These are phyloP conservation scores for Rugalucina vietnamica DNA, from an alignment of 2,888 invertebrate species.

Conservation along the genomic window DNA sequence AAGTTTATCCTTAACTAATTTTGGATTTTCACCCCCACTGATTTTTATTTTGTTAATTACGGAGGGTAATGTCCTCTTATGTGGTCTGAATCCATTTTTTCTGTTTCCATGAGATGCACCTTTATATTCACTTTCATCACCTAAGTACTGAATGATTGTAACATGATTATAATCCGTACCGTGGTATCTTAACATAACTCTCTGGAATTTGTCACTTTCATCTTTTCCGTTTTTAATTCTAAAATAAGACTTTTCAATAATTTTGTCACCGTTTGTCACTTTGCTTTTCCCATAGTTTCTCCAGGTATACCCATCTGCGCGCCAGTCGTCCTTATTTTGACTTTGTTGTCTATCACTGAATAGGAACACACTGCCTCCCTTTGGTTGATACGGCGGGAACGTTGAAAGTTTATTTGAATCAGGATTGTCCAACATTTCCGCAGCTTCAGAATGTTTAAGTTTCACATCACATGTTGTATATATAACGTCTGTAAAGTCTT, in stretches of 20 bases:
- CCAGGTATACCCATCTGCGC: not conserved
- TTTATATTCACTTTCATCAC: conserved; percentile 7
- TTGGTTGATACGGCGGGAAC: not conserved
- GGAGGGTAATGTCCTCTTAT: not conserved
- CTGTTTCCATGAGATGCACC: not conserved
- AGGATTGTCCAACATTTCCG: not conserved
- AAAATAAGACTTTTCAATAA: not conserved
- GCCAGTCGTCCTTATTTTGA: not conserved
- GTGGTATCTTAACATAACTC: not conserved
- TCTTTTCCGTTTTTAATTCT: conserved; percentile 3
- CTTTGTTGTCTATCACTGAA: not conserved
- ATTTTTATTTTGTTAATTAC: not conserved
- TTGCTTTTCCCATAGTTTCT: not conserved
- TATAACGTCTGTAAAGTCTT: not conserved
- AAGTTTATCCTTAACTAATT: not conserved
- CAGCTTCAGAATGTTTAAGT: not conserved
- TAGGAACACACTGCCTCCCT: not conserved
- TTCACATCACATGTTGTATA: not conserved
- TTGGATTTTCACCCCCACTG: not conserved
- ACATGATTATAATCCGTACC: not conserved
- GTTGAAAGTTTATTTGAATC: not conserved
- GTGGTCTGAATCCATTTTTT: not conserved
- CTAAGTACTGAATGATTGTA: not conserved
- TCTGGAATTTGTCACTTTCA: not conserved
- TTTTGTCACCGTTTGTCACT: conserved; percentile 1